These are phyloP conservation scores for Therioaphis trifolii DNA, from an alignment of 2,888 invertebrate genomes.

Conservation along the genomic window DNA sequence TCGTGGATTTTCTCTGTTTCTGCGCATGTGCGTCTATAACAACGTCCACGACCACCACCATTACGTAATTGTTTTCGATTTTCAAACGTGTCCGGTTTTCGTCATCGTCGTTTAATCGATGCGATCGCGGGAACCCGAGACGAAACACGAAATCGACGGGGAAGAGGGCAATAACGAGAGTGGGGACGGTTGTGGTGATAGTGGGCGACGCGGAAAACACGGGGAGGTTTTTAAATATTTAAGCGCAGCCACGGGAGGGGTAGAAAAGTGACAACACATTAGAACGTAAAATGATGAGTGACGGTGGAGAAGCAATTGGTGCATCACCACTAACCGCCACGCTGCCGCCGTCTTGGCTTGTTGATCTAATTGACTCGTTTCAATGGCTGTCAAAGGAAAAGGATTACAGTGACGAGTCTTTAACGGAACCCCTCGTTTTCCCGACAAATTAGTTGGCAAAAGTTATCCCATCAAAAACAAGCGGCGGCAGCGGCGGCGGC, in stretches of 20 bases:
- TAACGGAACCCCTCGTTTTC: constrained; percentile 45
- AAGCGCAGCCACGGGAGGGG: constrained; percentile 29
- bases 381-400: constrained; percentile 62
- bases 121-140: background rate
- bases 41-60: background rate
- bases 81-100: background rate
- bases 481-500: background rate
- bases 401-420: constrained; percentile 60
- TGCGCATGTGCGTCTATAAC: background rate
- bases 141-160: background rate
- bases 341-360: constrained; percentile 48
- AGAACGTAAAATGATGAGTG: constrained; percentile 19
- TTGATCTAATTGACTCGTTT: constrained; percentile 62
- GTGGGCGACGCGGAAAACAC: background rate
- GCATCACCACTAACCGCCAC: no score
- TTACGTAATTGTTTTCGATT: constrained; percentile 52
- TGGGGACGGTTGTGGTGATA: background rate
- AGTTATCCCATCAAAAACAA: constrained; percentile 46
- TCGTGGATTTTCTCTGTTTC: background rate
- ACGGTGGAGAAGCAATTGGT: constrained; percentile 39
- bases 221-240: constrained; percentile 27
- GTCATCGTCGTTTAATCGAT: constrained; percentile 6
- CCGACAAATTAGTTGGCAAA: constrained; percentile 53
- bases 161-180: background rate
- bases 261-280: constrained; percentile 42